Conservation (phyloP, 2,888 invertebrate genomes). For the Ariolimax columbianus region DNA sequence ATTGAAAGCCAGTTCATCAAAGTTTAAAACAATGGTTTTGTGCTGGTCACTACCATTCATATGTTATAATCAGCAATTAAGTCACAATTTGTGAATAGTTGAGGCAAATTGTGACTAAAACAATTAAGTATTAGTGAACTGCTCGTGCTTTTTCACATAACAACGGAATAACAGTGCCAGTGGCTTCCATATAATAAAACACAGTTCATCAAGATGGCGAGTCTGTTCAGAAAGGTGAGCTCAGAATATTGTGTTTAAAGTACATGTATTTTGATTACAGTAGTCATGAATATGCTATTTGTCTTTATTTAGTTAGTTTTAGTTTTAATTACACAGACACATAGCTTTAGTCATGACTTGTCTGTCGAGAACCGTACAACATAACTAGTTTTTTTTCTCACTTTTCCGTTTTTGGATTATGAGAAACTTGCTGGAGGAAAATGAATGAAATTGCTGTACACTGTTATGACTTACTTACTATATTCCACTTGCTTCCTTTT, state of each 20-base stretch:
- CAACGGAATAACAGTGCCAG: neutral
- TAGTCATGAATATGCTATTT: neutral
- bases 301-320: neutral
- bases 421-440: no score
- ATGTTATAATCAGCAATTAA: no score
- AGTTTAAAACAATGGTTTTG: no score
- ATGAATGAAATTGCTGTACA: no score
- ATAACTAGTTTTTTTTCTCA: no score
- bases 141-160: neutral
- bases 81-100: neutral
- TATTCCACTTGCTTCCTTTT: no score
- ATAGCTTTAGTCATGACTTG: neutral
- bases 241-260: neutral
- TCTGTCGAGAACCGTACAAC: no score
- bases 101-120: neutral
- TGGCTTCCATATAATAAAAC: neutral
- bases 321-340: neutral
- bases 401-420: no score
- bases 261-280: neutral
- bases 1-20: no score
- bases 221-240: neutral
- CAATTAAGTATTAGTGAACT: neutral
- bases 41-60: no score
- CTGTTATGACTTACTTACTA: no score
- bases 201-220: constrained; percentile 2